phyloP scores from a whole-genome alignment of 2,888 invertebrate genomes.

The Lepidocyrtoides sp. region DNA sequence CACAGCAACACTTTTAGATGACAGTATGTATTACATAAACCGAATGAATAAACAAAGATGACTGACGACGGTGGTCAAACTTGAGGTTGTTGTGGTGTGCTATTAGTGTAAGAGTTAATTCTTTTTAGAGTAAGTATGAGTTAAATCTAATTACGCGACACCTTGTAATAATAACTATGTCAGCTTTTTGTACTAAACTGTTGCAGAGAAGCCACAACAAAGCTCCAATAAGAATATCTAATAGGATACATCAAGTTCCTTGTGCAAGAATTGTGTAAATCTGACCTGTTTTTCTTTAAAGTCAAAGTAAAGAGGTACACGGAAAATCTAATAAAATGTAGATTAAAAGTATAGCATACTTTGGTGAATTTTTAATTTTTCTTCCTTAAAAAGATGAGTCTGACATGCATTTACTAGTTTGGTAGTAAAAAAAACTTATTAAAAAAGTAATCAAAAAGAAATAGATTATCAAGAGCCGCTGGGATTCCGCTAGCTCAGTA shows the following conservation, averaged over 20 bases:
- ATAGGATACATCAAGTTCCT: background rate
- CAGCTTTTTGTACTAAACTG: background rate
- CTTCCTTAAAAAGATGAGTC: background rate
- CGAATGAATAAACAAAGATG: background rate
- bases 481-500: background rate
- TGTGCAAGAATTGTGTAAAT: background rate
- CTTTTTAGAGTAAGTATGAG: background rate
- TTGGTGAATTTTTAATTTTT: background rate
- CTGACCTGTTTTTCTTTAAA: background rate
- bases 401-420: background rate
- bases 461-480: constrained; percentile 51
- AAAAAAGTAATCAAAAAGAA: constrained; percentile 62
- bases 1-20: constrained; percentile 31
- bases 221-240: background rate
- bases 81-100: background rate
- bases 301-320: background rate
- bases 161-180: background rate
- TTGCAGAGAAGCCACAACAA: background rate
- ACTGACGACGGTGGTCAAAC: background rate
- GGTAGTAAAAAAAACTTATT: constrained; percentile 55
- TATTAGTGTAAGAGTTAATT: background rate
- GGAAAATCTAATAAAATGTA: too few species aligned
- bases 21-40: constrained; percentile 20
- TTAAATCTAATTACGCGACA: background rate
- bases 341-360: background rate